Base-by-base conservation (phyloP, 2,888 invertebrate genomes). In the Gnatocerus cornutus region DNA sequence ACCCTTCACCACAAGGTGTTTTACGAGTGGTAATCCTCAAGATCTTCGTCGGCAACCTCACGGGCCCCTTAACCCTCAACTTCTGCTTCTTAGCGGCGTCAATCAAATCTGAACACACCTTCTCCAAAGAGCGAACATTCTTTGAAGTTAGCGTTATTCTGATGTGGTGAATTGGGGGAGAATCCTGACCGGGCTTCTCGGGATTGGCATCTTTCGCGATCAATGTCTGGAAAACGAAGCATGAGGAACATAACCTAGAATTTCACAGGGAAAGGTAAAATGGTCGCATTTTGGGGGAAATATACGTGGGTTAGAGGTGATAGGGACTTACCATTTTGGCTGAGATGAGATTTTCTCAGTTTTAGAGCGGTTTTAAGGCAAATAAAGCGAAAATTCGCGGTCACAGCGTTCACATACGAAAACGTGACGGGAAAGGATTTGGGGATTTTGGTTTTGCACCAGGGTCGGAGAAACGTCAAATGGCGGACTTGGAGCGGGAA, bases 1-100 rank as follows among this genome's bases (percentile, higher is more conserved):
- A 99, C 87, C 99, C 99, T 87, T 99, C 99, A 89, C 99, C 99
- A 84, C 99, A 99, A 82, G 99, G 99, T 16, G 99, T 99, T 87
- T 99, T 99, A 79, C 99, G 92, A 68, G 99, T 99, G 39, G 99
- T 99, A 86, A 99, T 99, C 80, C 99, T 93, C 66, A 99, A 90
- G 74, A 93, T 91, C 88, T 99, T 99, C 76, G 99, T 99, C 43
- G 99, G 99, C 97, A 99, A 97, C 82, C 99, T 94, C 69, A 99
- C 97, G 74, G 99, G 99, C 67, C 99, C 99, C 89, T 98, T 98
- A 3, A 98, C 98, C 79, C 95, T 94, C 79, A 99, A 88, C 81
- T 96, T 95, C 87, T 99, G 98, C 80, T 97, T 97, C 87, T 99
- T 99, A 61, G 99, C 98, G 73, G 97, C 97, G 77, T 93, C 92